Evolutionary conservation across 2,888 invertebrate species (phyloP).

Genomic region (Drosophila fulvimacula): DNA sequence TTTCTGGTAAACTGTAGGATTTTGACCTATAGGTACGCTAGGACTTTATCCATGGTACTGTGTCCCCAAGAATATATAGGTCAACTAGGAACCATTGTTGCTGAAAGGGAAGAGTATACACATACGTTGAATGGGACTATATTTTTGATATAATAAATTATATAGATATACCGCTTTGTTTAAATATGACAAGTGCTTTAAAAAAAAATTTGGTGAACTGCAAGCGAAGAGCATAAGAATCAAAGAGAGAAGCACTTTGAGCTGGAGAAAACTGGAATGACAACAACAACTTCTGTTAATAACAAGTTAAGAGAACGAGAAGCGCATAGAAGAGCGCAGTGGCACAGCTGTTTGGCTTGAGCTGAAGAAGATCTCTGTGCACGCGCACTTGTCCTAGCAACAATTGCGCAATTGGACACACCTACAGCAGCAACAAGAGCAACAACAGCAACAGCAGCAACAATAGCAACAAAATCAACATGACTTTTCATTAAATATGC

Average conservation of each 20-base stretch:
- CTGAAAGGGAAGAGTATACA: no score
- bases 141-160: no score
- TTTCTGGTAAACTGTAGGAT: no score
- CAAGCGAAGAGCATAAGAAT: background rate
- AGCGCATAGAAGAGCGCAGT: slow-evolving; percentile 1
- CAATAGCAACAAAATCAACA: slow-evolving; percentile 25
- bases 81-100: no score
- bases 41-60: no score
- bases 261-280: background rate
- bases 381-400: slow-evolving; percentile 46
- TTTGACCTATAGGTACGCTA: no score
- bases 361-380: slow-evolving; percentile 13
- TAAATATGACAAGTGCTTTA: no score
- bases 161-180: no score
- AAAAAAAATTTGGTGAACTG: background rate
- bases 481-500: slow-evolving; percentile 72
- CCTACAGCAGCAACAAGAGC: slow-evolving; percentile 32
- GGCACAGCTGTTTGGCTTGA: slow-evolving; percentile 5
- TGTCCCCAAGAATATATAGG: no score
- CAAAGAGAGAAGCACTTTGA: background rate
- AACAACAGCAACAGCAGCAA: slow-evolving; percentile 28
- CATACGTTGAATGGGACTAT: no score
- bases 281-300: background rate
- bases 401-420: slow-evolving; percentile 50
- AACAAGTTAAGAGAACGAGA: background rate